Percentiles rank a stretch among this genome's conserved stretches.
phyloP scores from a whole-genome alignment of 2,797 vertebrate species.

The Danio jaintianensis region DNA sequence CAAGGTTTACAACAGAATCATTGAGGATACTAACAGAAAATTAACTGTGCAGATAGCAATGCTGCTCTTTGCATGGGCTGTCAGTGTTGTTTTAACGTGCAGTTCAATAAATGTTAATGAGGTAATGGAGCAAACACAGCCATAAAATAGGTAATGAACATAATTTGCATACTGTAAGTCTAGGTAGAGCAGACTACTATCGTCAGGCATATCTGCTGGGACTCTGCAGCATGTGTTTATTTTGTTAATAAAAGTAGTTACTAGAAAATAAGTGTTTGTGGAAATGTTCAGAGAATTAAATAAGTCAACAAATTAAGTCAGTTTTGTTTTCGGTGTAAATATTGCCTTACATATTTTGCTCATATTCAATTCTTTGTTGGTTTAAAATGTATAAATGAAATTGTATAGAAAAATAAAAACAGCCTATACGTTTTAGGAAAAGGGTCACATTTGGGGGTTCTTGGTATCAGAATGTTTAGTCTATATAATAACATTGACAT shows the following conservation, averaged over 20 bases:
- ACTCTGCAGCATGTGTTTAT: not conserved
- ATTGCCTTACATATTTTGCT: too few species aligned
- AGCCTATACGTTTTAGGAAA: not conserved
- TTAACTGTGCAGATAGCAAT: not conserved
- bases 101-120: constrained; percentile 1
- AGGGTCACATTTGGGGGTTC: not conserved
- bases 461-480: not conserved
- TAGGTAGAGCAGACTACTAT: not conserved
- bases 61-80: not conserved
- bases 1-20: not conserved
- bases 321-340: too few species aligned
- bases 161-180: not conserved
- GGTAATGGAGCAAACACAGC: not conserved
- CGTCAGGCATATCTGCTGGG: not conserved
- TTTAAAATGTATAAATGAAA: too few species aligned
- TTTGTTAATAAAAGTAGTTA: not conserved
- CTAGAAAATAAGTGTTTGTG: not conserved
- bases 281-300: not conserved
- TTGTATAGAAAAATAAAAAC: not conserved
- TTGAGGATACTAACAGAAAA: not conserved
- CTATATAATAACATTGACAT: too few species aligned
- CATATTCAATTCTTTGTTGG: not conserved
- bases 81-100: not conserved
- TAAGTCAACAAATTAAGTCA: not conserved
- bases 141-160: not conserved